These are phyloP conservation scores for Cabera pusaria DNA, from an alignment of 2,888 invertebrate genomes.

Conservation along the genomic window DNA sequence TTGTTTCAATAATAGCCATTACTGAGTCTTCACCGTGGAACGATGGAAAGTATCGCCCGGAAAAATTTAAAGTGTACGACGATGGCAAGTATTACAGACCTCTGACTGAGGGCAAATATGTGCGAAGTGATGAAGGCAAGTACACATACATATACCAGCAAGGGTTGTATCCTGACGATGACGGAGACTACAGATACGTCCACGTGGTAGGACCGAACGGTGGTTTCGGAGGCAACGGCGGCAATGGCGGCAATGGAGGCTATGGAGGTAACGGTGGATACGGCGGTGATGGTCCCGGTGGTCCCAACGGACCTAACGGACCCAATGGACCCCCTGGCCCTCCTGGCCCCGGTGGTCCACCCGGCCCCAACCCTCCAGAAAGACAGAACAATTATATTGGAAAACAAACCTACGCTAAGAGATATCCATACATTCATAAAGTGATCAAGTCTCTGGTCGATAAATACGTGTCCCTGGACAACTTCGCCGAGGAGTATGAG, in stretches of 20 bases:
- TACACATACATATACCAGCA: constrained; percentile 73
- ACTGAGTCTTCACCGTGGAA: constrained; percentile 54
- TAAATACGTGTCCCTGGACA: constrained; percentile 60
- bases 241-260: constrained; percentile 41
- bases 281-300: constrained; percentile 23
- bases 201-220: constrained; percentile 66
- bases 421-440: constrained; percentile 65
- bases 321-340: constrained; percentile 38
- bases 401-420: constrained; percentile 57
- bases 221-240: constrained; percentile 51
- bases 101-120: constrained; percentile 76
- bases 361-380: constrained; percentile 25
- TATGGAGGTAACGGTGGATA: constrained; percentile 35
- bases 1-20: constrained; percentile 45
- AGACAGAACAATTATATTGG: constrained; percentile 59
- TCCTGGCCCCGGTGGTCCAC: constrained; percentile 32
- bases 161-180: constrained; percentile 58
- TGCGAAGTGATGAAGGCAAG: constrained; percentile 78
- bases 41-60: constrained; percentile 64
- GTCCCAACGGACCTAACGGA: constrained; percentile 28
- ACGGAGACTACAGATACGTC: constrained; percentile 78
- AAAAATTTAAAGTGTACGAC: constrained; percentile 54
- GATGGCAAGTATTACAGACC: constrained; percentile 74
- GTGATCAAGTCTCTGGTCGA: constrained; percentile 58
- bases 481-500: constrained; percentile 49